Conservation (phyloP, 1,140 invertebrate genomes). For the Philotrypesis tridentata region DNA sequence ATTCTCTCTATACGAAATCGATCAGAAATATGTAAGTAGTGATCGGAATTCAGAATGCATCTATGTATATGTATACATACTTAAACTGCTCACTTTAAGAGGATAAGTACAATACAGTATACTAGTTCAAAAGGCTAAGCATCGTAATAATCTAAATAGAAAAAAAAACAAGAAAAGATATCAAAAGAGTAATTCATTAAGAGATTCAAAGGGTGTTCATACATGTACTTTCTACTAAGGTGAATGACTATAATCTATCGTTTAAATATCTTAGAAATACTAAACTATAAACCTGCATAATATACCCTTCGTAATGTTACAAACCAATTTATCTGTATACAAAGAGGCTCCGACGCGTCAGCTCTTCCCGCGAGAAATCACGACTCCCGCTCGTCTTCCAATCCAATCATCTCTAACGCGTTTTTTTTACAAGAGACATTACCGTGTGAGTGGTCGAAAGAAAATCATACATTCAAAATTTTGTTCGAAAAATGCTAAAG, state of each 20-base stretch:
- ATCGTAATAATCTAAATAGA: neutral
- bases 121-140: neutral
- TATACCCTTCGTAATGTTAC: neutral
- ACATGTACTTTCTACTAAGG: neutral
- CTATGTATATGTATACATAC: neutral
- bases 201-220: neutral
- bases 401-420: neutral
- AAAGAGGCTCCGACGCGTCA: neutral
- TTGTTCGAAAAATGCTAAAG: too few relatives aligned
- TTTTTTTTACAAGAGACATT: too few relatives aligned
- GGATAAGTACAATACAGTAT: neutral
- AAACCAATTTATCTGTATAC: slow-evolving; percentile 5
- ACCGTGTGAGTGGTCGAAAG: too few relatives aligned
- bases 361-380: neutral
- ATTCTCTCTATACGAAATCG: too few relatives aligned
- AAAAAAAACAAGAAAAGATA: neutral
- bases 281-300: neutral
- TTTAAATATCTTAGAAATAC: neutral
- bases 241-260: neutral
- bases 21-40: too few relatives aligned
- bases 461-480: too few relatives aligned
- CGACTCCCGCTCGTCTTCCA: slow-evolving; percentile 27
- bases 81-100: neutral
- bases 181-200: neutral
- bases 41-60: too few relatives aligned